Conservation (phyloP, 2,113 vertebrate genomes). For the Coracopsis vasa region DNA sequence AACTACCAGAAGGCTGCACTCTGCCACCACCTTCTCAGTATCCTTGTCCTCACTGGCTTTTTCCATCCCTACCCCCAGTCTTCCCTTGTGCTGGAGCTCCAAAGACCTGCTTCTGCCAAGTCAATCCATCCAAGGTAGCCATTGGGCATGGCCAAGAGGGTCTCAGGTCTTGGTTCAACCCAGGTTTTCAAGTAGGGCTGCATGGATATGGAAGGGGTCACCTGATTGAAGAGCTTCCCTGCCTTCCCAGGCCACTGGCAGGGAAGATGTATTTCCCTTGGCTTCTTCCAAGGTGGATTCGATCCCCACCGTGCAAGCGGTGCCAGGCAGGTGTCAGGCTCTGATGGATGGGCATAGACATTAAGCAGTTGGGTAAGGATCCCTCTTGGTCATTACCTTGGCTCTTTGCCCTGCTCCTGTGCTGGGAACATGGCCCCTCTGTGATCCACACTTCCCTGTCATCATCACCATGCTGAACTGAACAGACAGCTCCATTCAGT, state of each 20-base stretch:
- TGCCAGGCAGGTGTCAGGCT: slow-evolving; percentile 1
- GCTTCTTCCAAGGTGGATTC: background rate
- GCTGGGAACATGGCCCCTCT: background rate
- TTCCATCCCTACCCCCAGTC: background rate
- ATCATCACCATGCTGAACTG: background rate
- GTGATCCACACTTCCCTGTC: background rate
- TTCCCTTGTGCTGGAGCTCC: background rate
- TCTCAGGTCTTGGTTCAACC: background rate
- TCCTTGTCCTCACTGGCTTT: background rate
- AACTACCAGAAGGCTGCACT: background rate
- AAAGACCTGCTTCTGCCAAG: background rate
- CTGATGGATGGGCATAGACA: background rate
- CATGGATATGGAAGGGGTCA: background rate
- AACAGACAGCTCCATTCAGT: background rate
- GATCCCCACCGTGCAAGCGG: rapidly evolving
- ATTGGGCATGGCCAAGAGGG: background rate
- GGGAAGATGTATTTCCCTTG: background rate
- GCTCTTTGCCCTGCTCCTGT: background rate
- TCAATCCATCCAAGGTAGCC: background rate
- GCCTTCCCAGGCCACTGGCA: background rate
- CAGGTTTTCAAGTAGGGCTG: background rate
- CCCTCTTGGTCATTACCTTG: background rate
- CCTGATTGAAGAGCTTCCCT: background rate
- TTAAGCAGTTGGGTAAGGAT: background rate
- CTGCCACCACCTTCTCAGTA: background rate